These are phyloP conservation scores for Noturus placidus DNA, from an alignment of 2,113 vertebrate genomes.

Conservation along the genomic window DNA sequence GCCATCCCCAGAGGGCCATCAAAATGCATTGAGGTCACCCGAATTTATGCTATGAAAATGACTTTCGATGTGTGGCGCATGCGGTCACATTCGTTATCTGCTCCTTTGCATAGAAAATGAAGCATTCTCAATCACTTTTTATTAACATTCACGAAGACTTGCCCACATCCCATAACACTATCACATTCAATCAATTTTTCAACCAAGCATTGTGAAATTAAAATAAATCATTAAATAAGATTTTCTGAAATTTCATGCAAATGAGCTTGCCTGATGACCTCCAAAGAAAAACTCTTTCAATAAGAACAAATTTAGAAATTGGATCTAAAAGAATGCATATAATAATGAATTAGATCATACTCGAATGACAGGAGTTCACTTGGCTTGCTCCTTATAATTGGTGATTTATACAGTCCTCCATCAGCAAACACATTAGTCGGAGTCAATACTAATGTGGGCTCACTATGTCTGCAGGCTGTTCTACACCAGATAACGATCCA, in stretches of 20 bases:
- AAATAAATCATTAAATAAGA: constrained; percentile 47
- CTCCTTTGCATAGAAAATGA: constrained; percentile 47
- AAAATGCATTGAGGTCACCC: constrained; percentile 51
- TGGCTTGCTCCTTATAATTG: constrained; percentile 20
- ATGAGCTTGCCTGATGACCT: constrained; percentile 15
- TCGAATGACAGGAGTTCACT: constrained; percentile 6
- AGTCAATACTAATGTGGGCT: constrained; percentile 32
- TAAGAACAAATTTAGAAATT: constrained; percentile 2
- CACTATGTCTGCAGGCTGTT: constrained; percentile 26
- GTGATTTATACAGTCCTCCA: constrained; percentile 33
- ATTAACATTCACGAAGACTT: constrained; percentile 49
- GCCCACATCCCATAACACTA: constrained; percentile 6
- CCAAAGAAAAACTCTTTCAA: background rate
- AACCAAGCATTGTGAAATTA: constrained; percentile 40
- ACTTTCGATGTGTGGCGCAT: constrained; percentile 29
- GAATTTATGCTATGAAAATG: constrained; percentile 51
- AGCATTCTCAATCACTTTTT: constrained; percentile 43
- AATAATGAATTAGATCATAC: constrained; percentile 17
- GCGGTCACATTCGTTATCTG: constrained; percentile 42
- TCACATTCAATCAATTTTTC: constrained; percentile 52
- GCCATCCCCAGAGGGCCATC: constrained; percentile 19
- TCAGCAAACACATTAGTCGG: constrained; percentile 37
- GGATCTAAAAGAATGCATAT: background rate
- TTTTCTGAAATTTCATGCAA: background rate
- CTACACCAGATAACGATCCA: constrained; percentile 23